phyloP scores from a whole-genome alignment of 2,797 vertebrate genomes.

The Merluccius polli region DNA sequence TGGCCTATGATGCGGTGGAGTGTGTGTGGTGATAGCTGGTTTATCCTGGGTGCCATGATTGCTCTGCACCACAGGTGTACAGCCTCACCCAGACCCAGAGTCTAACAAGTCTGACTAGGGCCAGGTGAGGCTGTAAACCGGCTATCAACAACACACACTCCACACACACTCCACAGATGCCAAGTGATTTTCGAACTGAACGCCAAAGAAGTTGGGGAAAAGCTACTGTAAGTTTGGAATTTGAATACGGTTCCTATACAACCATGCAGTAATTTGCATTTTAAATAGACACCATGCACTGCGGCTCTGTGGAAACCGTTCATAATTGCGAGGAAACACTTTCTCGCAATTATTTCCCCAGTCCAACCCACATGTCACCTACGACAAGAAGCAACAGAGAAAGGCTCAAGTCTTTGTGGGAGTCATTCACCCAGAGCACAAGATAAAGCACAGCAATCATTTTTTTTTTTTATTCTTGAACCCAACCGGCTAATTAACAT shows the following conservation, averaged over 20 bases:
- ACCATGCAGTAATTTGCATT: conserved; percentile 70
- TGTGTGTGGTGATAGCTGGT: no score
- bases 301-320: conserved; percentile 73
- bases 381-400: conserved; percentile 64
- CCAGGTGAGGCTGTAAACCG: no score
- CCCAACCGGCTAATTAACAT: conserved; percentile 73
- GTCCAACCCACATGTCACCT: conserved; percentile 60
- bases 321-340: conserved; percentile 56
- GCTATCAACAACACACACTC: no score
- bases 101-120: no score
- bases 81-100: no score
- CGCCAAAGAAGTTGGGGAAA: conserved; percentile 34
- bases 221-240: conserved; percentile 41
- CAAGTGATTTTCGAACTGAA: conserved; percentile 17
- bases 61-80: no score
- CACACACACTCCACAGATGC: no score
- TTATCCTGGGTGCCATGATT: no score
- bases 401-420: conserved; percentile 69
- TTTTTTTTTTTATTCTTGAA: conserved; percentile 54
- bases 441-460: conserved; percentile 69
- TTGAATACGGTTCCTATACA: conserved; percentile 57
- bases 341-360: conserved; percentile 69
- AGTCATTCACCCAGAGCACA: conserved; percentile 72
- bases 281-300: conserved; percentile 68
- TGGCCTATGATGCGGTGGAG: no score